Evolutionary conservation across 2,797 vertebrate species (phyloP), one percentile per base, ranked within the genome.

Genomic region (Phoeniculus purpureus): DNA sequence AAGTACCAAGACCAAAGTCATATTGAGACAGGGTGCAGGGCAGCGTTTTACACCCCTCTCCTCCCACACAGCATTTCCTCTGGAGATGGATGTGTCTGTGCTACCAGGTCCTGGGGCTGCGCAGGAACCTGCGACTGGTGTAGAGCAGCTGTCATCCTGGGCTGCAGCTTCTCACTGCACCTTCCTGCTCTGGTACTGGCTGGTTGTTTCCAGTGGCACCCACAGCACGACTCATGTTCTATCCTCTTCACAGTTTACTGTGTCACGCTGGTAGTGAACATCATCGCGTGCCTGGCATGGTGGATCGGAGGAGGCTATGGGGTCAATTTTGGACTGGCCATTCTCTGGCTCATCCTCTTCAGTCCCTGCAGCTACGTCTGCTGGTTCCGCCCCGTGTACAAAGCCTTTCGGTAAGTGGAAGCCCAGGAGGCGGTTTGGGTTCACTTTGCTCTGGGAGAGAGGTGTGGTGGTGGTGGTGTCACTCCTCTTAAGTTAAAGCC

Each of bases 341-440:
- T 99, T 12, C 97, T 99, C 11, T 99, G 99, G 99, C 97, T 99
- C 6, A 8, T 99, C 66, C 96, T 99, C 60, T 99, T 99, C 97
- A 98, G 98, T 22, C 99, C 99, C 21, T 99, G 99, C n/a, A 95
- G 98, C 75, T 99, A 99, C 18, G 55, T 98, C 73, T 99, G 99
- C 97, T 99, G 99, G 99, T 99, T 99, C 97, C 98, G 98, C 86
- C 98, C 99, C 0, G 98, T 97, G 11, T 99, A 99, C 98, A 99
- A 99, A 97, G 99, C 99, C 67, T 99, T 99, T 88, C 97, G 99
- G 99, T 99, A 56, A 97, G 97, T 96, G 1, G 14, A 4, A 59
- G 59, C 90, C 61, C n/a, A 0, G 2, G 6, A 40, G 45, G 6
- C 1, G 6, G 6, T 12, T 29, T 43, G 15, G 43, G 4, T n/a